phyloP scores from a whole-genome alignment of 2,113 vertebrate genomes.

The Baryphthengus martii region DNA sequence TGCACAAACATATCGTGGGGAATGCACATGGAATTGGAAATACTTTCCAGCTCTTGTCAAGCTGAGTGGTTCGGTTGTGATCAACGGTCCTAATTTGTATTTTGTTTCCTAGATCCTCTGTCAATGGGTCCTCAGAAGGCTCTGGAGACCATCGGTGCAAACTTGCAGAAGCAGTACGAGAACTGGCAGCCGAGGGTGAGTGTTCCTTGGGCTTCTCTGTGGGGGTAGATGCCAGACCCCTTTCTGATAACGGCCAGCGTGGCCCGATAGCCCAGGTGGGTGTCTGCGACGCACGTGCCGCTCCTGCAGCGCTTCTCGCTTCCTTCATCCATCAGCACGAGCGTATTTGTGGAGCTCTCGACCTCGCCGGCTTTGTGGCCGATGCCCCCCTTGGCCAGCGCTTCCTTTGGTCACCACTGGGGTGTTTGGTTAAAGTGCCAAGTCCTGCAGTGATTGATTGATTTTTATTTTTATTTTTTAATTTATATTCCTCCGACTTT shows the following conservation, averaged over 20 bases:
- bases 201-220: background rate
- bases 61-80: background rate
- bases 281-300: too few relatives aligned
- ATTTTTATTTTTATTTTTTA: background rate
- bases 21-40: background rate
- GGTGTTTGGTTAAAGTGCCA: background rate
- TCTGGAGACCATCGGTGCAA: conserved; percentile 95
- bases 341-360: background rate
- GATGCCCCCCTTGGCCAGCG: background rate
- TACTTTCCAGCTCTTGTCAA: background rate
- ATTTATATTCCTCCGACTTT: background rate
- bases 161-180: conserved; percentile 98
- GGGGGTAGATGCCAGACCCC: too few relatives aligned
- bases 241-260: too few relatives aligned
- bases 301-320: background rate
- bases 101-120: conserved; percentile 85
- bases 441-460: background rate
- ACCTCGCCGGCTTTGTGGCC: background rate
- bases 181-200: conserved; percentile 98
- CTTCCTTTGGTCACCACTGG: background rate
- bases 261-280: too few relatives aligned
- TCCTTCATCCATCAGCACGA: background rate
- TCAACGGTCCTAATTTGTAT: background rate
- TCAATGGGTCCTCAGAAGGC: conserved; percentile 99
- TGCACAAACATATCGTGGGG: background rate